A percentile compares a stretch with the other conserved stretches of the same genome.
These are phyloP conservation scores for Cotesia chilonis DNA, from an alignment of 1,140 invertebrate genomes.

Conservation along the genomic window DNA sequence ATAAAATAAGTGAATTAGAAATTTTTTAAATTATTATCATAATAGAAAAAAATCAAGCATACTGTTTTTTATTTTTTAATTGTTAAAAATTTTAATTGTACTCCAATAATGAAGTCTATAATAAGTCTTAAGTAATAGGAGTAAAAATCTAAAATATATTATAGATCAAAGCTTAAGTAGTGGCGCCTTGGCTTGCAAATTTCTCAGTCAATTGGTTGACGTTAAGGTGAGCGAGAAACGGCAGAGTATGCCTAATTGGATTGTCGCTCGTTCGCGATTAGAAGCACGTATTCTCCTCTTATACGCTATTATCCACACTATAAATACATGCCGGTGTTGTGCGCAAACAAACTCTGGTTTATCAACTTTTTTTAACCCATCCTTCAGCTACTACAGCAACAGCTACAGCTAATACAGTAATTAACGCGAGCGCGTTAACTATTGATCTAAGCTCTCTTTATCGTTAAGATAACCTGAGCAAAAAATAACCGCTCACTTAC, in stretches of 20 bases:
- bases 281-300: conserved; percentile 33
- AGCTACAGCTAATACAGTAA: conserved; percentile 30
- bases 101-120: too few species aligned
- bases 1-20: too few species aligned
- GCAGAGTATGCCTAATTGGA: conserved; percentile 42
- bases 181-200: conserved; percentile 30
- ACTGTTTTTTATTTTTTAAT: too few species aligned
- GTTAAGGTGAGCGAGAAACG: conserved; percentile 40
- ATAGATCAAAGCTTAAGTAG: background rate
- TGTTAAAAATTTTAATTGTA: too few species aligned
- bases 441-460: background rate
- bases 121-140: too few species aligned
- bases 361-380: conserved; percentile 30
- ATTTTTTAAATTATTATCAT: too few species aligned
- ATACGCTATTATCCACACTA: conserved; percentile 6
- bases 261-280: conserved; percentile 43
- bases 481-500: too few species aligned
- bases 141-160: too few species aligned
- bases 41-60: too few species aligned
- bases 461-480: background rate
- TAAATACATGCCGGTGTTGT: conserved; percentile 33
- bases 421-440: conserved; percentile 11
- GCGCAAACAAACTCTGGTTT: conserved; percentile 17
- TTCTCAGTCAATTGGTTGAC: conserved; percentile 36
- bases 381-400: background rate